Conservation (phyloP, 2,797 vertebrate genomes). For the Xiphophorus birchmanni region DNA sequence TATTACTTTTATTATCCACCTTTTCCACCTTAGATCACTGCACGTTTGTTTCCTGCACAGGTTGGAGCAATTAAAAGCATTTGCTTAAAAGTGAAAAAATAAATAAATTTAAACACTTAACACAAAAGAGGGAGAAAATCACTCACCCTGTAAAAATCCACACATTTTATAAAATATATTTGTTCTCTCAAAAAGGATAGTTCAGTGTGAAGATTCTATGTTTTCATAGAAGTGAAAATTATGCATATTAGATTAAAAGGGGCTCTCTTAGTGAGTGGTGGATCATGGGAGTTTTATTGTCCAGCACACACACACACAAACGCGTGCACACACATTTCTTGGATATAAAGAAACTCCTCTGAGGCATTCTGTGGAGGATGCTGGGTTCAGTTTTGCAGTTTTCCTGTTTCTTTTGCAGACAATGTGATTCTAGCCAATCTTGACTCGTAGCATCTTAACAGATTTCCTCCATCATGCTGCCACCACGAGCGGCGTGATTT, state of each 20-base stretch:
- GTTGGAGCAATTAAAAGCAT: neutral
- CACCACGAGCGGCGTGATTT: neutral
- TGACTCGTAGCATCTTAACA: neutral
- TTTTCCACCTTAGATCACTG: neutral
- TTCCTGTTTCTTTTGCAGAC: neutral
- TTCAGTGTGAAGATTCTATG: neutral
- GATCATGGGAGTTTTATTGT: too few relatives aligned
- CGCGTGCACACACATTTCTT: neutral
- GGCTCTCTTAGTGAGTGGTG: too few relatives aligned
- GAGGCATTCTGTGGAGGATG: neutral
- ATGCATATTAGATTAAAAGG: neutral
- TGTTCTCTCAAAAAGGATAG: neutral
- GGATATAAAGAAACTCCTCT: neutral
- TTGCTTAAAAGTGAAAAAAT: neutral
- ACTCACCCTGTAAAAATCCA: neutral
- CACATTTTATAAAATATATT: neutral
- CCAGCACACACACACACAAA: neutral
- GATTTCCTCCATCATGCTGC: neutral
- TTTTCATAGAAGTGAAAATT: neutral
- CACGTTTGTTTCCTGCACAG: neutral
- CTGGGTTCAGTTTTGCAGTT: neutral
- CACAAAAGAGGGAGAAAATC: neutral
- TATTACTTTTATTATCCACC: neutral
- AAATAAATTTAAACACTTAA: neutral
- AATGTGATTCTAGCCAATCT: neutral